A percentile compares a stretch with the other conserved stretches of the same genome.
These are phyloP conservation scores for Malaclemys terrapin DNA, from an alignment of 2,113 vertebrate species.

Conservation along the genomic window DNA sequence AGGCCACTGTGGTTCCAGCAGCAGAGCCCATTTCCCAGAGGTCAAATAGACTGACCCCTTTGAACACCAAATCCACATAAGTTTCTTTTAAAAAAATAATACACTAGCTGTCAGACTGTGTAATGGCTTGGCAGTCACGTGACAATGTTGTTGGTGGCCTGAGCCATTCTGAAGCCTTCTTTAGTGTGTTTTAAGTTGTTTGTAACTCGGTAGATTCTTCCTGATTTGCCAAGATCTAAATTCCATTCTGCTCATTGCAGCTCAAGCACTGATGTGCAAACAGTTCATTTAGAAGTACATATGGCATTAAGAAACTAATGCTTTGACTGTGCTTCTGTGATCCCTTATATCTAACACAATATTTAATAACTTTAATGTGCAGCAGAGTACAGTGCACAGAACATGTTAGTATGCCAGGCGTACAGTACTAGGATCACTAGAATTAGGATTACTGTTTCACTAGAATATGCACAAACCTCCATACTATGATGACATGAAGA, in stretches of 20 bases:
- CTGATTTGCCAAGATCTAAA: conserved; percentile 10
- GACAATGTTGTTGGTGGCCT: background rate
- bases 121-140: background rate
- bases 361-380: background rate
- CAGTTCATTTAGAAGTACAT: background rate
- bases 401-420: background rate
- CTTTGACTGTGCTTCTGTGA: background rate
- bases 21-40: background rate
- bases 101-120: background rate
- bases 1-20: background rate
- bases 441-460: background rate
- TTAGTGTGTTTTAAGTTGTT: background rate
- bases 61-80: background rate
- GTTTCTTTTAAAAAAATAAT: background rate
- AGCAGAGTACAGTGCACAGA: background rate
- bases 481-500: background rate
- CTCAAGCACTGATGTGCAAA: background rate
- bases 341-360: background rate
- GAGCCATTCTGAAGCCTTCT: background rate
- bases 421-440: background rate
- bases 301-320: background rate
- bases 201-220: background rate
- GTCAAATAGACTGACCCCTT: background rate
- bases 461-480: background rate
- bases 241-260: background rate